Percentiles rank a stretch among this genome's conserved stretches.
These are phyloP conservation scores for Eidolon dupreanum DNA, from an alignment of 2,797 vertebrate genomes.

Conservation along the genomic window DNA sequence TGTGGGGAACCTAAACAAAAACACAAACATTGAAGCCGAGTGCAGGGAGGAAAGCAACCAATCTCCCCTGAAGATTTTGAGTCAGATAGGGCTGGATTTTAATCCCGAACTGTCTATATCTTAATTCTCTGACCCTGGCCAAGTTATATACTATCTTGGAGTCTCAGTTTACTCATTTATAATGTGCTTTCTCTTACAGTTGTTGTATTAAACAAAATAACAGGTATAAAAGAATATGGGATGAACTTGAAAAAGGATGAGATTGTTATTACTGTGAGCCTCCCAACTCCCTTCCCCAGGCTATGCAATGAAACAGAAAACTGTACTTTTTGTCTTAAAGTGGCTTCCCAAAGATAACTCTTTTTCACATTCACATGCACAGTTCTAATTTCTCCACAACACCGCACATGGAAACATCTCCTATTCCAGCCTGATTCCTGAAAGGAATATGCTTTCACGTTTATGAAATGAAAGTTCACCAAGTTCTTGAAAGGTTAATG, in stretches of 20 bases:
- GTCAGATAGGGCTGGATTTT: neutral
- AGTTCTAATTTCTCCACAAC: neutral
- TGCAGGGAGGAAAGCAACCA: neutral
- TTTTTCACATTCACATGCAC: neutral
- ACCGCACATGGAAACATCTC: neutral
- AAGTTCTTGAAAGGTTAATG: constrained; percentile 18
- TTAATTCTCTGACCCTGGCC: neutral
- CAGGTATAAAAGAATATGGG: neutral
- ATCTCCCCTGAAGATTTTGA: neutral
- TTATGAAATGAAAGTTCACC: neutral
- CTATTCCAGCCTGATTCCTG: neutral
- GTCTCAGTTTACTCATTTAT: neutral
- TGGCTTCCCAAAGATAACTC: constrained; percentile 23
- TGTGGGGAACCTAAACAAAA: constrained; percentile 23
- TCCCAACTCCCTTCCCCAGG: neutral
- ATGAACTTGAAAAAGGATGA: neutral
- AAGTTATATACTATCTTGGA: neutral
- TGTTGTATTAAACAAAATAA: constrained; percentile 19
- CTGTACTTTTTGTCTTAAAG: neutral
- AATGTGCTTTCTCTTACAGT: neutral
- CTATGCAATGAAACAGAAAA: neutral
- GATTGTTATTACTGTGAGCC: neutral
- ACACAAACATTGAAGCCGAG: neutral
- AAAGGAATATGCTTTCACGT: neutral
- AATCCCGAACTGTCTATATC: neutral